Evolutionary conservation across 1,140 invertebrate genomes (phyloP).

Genomic region (Lepidurus apus): DNA sequence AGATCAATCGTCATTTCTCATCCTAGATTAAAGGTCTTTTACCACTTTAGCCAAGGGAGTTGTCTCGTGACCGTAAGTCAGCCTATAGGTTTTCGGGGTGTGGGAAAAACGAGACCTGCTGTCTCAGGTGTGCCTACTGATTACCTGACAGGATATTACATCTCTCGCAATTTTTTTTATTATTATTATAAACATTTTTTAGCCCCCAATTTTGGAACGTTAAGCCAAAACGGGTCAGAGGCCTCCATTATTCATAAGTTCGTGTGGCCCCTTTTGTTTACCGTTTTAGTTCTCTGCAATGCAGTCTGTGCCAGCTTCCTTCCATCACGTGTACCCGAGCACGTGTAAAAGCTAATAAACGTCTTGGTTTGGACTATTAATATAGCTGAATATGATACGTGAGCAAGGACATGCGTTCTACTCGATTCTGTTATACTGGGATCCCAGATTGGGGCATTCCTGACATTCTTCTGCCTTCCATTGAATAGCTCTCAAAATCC

Average conservation of each 20-base stretch:
- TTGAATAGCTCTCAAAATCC: not conserved
- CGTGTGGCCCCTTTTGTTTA: too few relatives aligned
- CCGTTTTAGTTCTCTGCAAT: too few relatives aligned
- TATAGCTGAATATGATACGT: too few relatives aligned
- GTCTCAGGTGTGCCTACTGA: not conserved
- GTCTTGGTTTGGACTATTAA: too few relatives aligned
- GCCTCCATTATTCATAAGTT: too few relatives aligned
- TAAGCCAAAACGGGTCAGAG: too few relatives aligned
- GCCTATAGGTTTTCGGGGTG: not conserved
- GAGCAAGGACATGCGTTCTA: too few relatives aligned
- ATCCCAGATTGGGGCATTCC: not conserved
- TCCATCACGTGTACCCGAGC: too few relatives aligned
- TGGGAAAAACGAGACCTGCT: not conserved
- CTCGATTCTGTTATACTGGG: too few relatives aligned
- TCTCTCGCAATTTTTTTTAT: not conserved
- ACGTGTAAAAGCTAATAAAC: too few relatives aligned
- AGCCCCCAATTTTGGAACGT: not conserved
- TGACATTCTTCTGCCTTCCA: not conserved
- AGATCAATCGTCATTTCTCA: not conserved
- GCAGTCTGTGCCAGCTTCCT: too few relatives aligned
- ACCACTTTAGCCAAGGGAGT: slow-evolving; percentile 12
- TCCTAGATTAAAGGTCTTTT: not conserved
- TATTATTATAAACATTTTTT: not conserved
- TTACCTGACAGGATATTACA: not conserved
- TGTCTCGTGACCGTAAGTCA: not conserved